Evolutionary conservation across 1,140 invertebrate genomes (phyloP).

Genomic region (Anastrepha obliqua): DNA sequence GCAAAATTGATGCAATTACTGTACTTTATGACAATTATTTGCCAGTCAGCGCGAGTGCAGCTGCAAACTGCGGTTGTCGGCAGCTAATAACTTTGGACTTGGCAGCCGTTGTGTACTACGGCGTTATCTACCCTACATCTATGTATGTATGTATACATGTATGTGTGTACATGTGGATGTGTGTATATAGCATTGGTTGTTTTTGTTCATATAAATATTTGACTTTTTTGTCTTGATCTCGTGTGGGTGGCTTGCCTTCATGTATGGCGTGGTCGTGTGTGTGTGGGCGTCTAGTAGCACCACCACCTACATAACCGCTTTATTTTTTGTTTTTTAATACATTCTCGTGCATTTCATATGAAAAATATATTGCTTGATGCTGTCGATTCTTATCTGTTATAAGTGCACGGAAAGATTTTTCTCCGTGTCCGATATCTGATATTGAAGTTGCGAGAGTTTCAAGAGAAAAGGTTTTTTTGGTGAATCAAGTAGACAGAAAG

Average conservation of each 20-base stretch:
- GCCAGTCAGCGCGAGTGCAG: neutral
- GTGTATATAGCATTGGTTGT: neutral
- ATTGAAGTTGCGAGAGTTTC: neutral
- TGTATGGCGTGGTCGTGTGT: neutral
- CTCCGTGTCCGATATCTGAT: neutral
- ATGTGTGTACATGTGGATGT: neutral
- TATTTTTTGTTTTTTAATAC: neutral
- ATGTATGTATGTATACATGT: neutral
- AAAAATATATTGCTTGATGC: neutral
- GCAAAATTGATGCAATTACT: neutral
- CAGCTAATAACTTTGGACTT: neutral
- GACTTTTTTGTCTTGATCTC: neutral
- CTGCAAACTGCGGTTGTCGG: conserved; percentile 19
- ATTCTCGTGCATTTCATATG: neutral
- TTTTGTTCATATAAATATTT: neutral
- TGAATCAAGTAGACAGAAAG: no score
- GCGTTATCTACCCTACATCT: no score
- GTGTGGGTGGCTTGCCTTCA: neutral
- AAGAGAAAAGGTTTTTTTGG: no score
- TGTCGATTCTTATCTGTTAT: conserved; percentile 41
- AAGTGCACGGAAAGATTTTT: conserved; percentile 23
- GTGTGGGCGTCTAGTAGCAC: neutral
- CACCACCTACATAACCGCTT: neutral
- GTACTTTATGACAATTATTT: conserved; percentile 8
- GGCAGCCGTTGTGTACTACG: neutral